Evolutionary conservation across 2,888 invertebrate genomes (phyloP).

Genomic region (Hedychridium roseum): DNA sequence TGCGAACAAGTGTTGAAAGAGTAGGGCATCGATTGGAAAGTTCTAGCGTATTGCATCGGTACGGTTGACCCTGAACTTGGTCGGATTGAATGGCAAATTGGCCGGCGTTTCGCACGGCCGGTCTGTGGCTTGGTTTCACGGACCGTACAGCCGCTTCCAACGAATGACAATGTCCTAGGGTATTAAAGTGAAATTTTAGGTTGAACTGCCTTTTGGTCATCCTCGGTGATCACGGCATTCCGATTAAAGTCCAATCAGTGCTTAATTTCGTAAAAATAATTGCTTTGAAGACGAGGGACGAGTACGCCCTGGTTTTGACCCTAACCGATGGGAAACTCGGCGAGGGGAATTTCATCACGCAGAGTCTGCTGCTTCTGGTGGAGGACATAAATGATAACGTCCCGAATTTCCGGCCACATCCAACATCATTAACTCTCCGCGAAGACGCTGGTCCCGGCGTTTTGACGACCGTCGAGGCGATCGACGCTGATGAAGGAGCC

Average conservation of each 20-base stretch:
- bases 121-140: conserved; percentile 48
- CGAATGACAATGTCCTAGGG: conserved; percentile 7
- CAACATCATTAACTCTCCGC: conserved; percentile 80
- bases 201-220: conserved; percentile 2
- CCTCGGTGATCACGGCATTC: not conserved
- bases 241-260: not conserved
- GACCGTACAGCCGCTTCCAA: conserved; percentile 30
- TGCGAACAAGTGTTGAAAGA: too few species aligned
- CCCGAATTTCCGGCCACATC: conserved; percentile 86
- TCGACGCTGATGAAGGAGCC: conserved; percentile 89
- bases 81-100: too few species aligned
- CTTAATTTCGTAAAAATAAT: not conserved
- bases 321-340: conserved; percentile 88
- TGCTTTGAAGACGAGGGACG: conserved; percentile 75
- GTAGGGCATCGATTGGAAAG: too few species aligned
- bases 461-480: conserved; percentile 83
- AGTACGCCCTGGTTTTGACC: conserved; percentile 88
- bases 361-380: conserved; percentile 85
- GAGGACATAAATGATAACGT: conserved; percentile 94
- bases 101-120: conserved; percentile 47
- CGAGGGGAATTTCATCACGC: conserved; percentile 87
- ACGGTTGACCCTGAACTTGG: too few species aligned
- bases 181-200: conserved; percentile 45
- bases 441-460: conserved; percentile 82
- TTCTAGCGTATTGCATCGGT: too few species aligned